Percentiles rank a stretch among this genome's conserved stretches.
Evolutionary conservation across 2,797 vertebrate species (phyloP).

Genomic region (Allobates femoralis): DNA sequence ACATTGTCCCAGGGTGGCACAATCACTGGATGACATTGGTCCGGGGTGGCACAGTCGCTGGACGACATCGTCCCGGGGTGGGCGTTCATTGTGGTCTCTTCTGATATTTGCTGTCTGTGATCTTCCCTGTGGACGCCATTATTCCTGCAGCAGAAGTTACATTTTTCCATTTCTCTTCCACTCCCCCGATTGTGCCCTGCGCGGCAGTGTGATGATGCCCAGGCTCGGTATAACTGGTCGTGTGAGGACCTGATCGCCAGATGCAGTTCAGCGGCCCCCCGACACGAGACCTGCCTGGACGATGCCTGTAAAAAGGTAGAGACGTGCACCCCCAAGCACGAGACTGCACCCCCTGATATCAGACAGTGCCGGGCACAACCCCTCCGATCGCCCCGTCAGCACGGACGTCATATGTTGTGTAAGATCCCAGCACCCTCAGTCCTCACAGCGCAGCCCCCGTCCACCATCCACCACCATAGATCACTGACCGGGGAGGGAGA

Average conservation of each 20-base stretch:
- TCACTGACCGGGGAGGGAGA: no score
- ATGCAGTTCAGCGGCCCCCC: conserved; percentile 83
- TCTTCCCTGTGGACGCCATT: no score
- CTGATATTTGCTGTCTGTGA: neutral
- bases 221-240: conserved; percentile 90
- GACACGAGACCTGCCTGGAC: conserved; percentile 90
- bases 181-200: neutral
- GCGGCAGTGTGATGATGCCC: conserved; percentile 72
- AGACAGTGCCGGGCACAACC: neutral
- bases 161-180: neutral
- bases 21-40: no score
- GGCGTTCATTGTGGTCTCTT: no score
- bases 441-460: no score
- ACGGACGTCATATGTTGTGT: no score
- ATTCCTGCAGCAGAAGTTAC: neutral
- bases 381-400: no score
- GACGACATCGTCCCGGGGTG: no score
- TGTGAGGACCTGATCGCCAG: conserved; percentile 89
- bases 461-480: no score
- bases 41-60: no score
- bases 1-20: no score
- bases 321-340: conserved; percentile 69
- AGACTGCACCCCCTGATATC: conserved; percentile 58
- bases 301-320: conserved; percentile 98
- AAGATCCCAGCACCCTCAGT: no score